A percentile compares a stretch with the other conserved stretches of the same genome.
These are phyloP conservation scores for Styela clava DNA, from an alignment of 23 tunicate genomes.

Conservation along the genomic window DNA sequence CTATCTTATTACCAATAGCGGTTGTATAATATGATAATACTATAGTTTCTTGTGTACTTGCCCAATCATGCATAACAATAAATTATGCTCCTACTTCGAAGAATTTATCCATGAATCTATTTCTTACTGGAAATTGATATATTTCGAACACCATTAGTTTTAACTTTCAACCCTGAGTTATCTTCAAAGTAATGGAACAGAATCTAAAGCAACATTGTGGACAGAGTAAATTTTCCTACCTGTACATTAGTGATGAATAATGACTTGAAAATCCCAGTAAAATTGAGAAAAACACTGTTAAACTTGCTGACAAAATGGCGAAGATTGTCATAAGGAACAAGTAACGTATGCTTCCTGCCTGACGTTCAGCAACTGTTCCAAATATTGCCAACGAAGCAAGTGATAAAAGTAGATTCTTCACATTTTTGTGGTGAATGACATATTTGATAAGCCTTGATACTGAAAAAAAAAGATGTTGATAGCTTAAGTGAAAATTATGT, in stretches of 20 bases:
- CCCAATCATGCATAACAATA: too few species aligned
- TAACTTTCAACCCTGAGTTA: too few species aligned
- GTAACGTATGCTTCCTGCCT: slow-evolving; percentile 27
- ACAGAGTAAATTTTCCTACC: too few species aligned
- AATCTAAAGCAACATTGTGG: too few species aligned
- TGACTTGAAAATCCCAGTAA: slow-evolving; percentile 22
- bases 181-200: too few species aligned
- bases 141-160: too few species aligned
- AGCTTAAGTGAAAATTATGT: slow-evolving; percentile 2
- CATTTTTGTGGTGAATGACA: slow-evolving; percentile 20
- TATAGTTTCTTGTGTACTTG: too few species aligned
- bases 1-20: too few species aligned
- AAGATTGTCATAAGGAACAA: slow-evolving; percentile 28
- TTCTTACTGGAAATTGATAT: too few species aligned
- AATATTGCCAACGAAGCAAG: slow-evolving; percentile 6
- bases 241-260: slow-evolving; percentile 28
- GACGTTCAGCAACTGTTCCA: slow-evolving; percentile 28
- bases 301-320: not conserved
- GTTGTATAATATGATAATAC: too few species aligned
- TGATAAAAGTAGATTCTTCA: slow-evolving; percentile 8
- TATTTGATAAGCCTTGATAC: slow-evolving; percentile 30
- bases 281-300: slow-evolving; percentile 27
- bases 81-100: too few species aligned
- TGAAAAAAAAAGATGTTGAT: not conserved
- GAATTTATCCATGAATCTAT: too few species aligned